phyloP scores from a whole-genome alignment of 2,888 invertebrate genomes.

The Mimachlamys varia region DNA sequence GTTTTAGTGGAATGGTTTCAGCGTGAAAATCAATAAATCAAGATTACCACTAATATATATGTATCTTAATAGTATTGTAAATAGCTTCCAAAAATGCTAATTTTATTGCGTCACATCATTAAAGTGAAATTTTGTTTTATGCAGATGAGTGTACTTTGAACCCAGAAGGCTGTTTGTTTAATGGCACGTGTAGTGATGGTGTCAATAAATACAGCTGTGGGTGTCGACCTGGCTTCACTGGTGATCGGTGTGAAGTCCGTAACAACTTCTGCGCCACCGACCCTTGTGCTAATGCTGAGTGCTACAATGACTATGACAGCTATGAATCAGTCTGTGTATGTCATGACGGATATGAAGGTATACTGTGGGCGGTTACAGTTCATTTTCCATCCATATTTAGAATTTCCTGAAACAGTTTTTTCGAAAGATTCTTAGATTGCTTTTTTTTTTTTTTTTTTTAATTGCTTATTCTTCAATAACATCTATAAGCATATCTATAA shows the following conservation, averaged over 20 bases:
- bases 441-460: no score
- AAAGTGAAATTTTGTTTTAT: slow-evolving; percentile 36
- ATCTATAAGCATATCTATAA: no score
- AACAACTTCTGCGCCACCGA: slow-evolving; percentile 56
- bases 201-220: slow-evolving; percentile 89
- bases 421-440: no score
- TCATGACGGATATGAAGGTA: slow-evolving; percentile 49
- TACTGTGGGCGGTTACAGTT: no score
- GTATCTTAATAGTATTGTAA: no score
- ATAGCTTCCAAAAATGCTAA: no score
- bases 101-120: no score
- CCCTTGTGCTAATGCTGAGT: slow-evolving; percentile 53
- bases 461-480: no score
- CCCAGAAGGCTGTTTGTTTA: slow-evolving; percentile 64
- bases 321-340: slow-evolving; percentile 53
- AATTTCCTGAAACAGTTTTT: no score
- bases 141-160: slow-evolving; percentile 66
- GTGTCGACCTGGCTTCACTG: slow-evolving; percentile 92
- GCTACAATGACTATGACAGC: slow-evolving; percentile 48
- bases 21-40: no score
- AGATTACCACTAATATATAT: no score
- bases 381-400: neutral
- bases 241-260: slow-evolving; percentile 89
- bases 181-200: slow-evolving; percentile 63
- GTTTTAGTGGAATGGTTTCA: no score